Conservation (phyloP, 2,797 vertebrate genomes). For the Falco biarmicus region DNA sequence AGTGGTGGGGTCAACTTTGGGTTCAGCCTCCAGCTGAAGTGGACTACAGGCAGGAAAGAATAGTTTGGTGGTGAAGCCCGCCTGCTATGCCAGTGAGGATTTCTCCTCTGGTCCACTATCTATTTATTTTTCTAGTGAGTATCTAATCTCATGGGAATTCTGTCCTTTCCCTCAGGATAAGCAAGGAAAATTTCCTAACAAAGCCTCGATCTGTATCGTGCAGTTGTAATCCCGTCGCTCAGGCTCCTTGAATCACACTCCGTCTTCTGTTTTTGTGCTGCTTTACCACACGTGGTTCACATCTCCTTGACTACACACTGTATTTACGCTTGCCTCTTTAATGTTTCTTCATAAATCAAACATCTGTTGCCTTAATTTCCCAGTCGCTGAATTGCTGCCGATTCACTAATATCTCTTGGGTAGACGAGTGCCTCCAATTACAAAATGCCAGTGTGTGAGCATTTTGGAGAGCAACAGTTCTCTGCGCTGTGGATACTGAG, state of each 20-base stretch:
- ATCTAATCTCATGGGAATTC: not conserved
- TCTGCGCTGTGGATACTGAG: not conserved
- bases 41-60: not conserved
- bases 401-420: not conserved
- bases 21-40: not conserved
- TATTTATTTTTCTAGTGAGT: not conserved
- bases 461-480: not conserved
- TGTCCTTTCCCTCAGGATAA: not conserved
- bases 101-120: not conserved
- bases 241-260: not conserved
- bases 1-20: not conserved
- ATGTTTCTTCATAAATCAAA: slow-evolving; percentile 37
- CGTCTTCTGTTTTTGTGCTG: not conserved
- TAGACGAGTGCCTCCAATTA: not conserved
- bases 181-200: not conserved
- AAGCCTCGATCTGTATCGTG: not conserved
- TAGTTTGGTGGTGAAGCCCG: not conserved
- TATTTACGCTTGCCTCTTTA: not conserved
- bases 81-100: not conserved
- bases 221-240: not conserved
- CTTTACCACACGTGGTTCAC: not conserved
- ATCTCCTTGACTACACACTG: not conserved
- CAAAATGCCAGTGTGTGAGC: not conserved
- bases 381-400: not conserved
- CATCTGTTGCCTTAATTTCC: slow-evolving; percentile 21